phyloP scores from a whole-genome alignment of 2,113 vertebrate genomes.

The Gymnobelideus leadbeateri region DNA sequence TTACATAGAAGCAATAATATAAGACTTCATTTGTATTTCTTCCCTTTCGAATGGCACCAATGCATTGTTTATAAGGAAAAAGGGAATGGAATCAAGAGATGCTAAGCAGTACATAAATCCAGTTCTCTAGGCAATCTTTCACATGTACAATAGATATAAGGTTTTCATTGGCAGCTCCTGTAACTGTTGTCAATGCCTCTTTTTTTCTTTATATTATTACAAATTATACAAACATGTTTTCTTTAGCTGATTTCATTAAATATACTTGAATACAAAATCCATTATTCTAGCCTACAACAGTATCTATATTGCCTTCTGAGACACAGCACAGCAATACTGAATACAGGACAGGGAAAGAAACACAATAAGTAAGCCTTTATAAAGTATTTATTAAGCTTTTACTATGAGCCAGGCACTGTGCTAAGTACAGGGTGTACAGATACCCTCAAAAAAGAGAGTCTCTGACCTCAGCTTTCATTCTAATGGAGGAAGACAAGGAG shows the following conservation, averaged over 20 bases:
- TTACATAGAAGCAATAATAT: conserved; percentile 81
- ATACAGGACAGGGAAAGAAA: conserved; percentile 66
- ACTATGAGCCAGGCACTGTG: background rate
- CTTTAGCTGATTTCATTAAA: conserved; percentile 78
- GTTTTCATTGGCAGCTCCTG: conserved; percentile 57
- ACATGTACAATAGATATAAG: conserved; percentile 59
- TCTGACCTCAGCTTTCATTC: background rate
- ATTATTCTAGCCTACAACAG: conserved; percentile 75
- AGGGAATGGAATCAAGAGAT: conserved; percentile 63
- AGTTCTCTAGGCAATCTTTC: conserved; percentile 59
- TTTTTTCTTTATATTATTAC: conserved; percentile 74
- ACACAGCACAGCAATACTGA: conserved; percentile 81
- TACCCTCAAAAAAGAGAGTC: background rate
- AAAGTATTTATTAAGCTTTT: background rate
- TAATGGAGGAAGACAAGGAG: background rate
- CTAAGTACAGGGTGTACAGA: background rate
- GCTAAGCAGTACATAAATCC: conserved; percentile 68
- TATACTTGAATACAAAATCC: conserved; percentile 79
- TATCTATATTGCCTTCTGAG: conserved; percentile 80
- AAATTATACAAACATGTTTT: conserved; percentile 74
- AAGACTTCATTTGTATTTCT: conserved; percentile 78
- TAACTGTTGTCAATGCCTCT: conserved; percentile 57
- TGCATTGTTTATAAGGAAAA: conserved; percentile 65
- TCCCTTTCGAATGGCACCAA: conserved; percentile 71
- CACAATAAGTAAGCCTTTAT: conserved; percentile 15